Base-by-base conservation (phyloP, 2,797 vertebrate genomes). In the Brachyrhaphis roseni region DNA sequence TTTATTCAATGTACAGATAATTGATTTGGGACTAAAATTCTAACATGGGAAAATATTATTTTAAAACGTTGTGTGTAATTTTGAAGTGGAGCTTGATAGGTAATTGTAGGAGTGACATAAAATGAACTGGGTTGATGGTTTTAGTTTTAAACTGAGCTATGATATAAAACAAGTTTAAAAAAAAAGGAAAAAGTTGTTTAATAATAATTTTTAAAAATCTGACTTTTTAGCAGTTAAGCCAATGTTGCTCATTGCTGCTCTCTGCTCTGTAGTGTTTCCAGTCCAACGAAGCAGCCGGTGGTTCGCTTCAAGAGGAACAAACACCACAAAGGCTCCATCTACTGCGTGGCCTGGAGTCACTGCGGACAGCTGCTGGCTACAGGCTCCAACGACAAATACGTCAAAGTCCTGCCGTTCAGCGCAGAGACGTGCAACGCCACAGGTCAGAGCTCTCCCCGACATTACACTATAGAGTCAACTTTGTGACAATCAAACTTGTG, bases 281-380 rank as follows among this genome's bases (percentile, higher is more conserved):
- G 92, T 81, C 89, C 93, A 83, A 88, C 90, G 51, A 97, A 96
- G 78, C 97, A 97, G 83, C 98, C 98, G 3, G 95, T 95, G 2
- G 96, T 99, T 78, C 97, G 97, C 87, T 99, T 99, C 93, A 98
- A 99, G 88, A 97, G 98, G 88, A 99, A 99, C 93, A 99, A 99
- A 79, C 98, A 99, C 92, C 98, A 99, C 92, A 99, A 99, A 95
- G 98, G 98, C 82, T 99, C 98, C 6, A 99, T 99, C 93, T 99
- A 99, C 92, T 99, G 98, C 41, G 98, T 98, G 89, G 98, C 98
- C 66, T 99, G 98, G 98, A 99, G 98, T 90, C 97, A 97, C 84
- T 99, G 98, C 84, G 98, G 98, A 23, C 97, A 98, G 90, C 96
- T 99, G 81, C 92, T 99, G 87, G 98, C 98, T 45, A 99, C 98